Conservation (phyloP, 2,113 vertebrate genomes). For the Oenanthe melanoleuca region DNA sequence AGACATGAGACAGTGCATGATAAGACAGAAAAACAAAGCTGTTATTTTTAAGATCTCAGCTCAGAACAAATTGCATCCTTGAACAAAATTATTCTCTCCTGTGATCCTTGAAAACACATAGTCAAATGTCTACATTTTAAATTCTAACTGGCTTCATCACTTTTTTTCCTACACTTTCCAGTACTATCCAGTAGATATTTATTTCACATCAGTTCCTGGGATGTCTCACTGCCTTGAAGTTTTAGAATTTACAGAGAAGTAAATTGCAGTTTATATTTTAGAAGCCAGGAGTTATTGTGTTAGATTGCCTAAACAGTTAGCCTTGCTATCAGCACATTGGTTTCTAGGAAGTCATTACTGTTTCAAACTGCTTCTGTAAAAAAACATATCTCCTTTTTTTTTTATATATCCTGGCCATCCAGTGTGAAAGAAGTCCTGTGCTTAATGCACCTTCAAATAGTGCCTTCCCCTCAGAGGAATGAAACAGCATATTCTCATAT, state of each 20-base stretch:
- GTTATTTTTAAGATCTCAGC: not conserved
- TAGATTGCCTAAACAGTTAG: not conserved
- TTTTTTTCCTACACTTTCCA: not conserved
- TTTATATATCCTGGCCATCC: not conserved
- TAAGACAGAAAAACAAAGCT: constrained; percentile 14
- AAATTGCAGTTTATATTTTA: not conserved
- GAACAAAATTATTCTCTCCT: not conserved
- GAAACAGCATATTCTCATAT: not conserved
- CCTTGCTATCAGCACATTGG: not conserved
- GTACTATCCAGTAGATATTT: not conserved
- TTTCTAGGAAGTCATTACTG: not conserved
- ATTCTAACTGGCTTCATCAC: not conserved
- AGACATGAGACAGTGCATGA: not conserved
- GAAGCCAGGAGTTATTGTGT: not conserved
- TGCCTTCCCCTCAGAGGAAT: not conserved
- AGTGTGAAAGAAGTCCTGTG: not conserved
- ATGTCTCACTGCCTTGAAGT: not conserved
- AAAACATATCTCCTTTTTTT: not conserved
- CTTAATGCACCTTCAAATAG: not conserved
- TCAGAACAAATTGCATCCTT: not conserved
- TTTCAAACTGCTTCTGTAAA: not conserved
- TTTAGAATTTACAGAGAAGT: not conserved
- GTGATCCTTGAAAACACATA: not conserved
- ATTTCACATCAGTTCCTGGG: not conserved
- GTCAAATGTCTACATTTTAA: not conserved